Base-by-base conservation (phyloP, 2,113 vertebrate species). In the Aptenodytes forsteri region DNA sequence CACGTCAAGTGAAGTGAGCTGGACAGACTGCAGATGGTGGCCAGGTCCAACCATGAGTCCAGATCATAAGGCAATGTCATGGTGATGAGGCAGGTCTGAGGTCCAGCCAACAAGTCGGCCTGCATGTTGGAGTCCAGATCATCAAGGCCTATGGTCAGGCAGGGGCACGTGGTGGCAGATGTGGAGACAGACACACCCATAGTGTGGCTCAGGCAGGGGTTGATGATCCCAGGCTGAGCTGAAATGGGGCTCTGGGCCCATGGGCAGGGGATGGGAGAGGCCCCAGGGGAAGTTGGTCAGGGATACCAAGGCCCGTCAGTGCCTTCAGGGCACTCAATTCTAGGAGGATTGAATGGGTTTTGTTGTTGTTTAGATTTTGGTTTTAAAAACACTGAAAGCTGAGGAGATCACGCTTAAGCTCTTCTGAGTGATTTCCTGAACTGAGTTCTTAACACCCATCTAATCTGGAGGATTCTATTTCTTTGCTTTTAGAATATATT, bases 41-140 rank as follows among this genome's bases (percentile, higher is more conserved):
- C 20, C 47, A 34, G 22, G 29, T 47, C 49, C 56, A 85, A 3
- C 22, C 3, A 0, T 11, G 23, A 82, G 18, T 9, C 11, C 54
- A 61, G n/a, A 69, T 20, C 17, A n/a, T 4, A 22, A 44, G 62
- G 20, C 32, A 64, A 7, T 3, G 7, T 25, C 30, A 34, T 3
- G 13, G 44, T 5, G 12, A 21, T 19, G 32, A 55, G 73, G 36
- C 9, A 19, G 42, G 27, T 46, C 13, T 72, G 42, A 80, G 56
- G n/a, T 36, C 50, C 16, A 46, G 12, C 7, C 56, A 70, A 32
- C 8, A 49, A 47, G 21, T 9, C 38, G 36, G 25, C 23, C 25
- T 58, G 27, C 0, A 0, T 11, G 13, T 34, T 0, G 0, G 26
- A 26, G 20, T 14, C n/a, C n/a, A 38, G 55, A 27, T n/a, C 61